A percentile compares a stretch with the other conserved stretches of the same genome.
Conservation (phyloP, 2,888 invertebrate species). For the Luperina nickerlii region DNA sequence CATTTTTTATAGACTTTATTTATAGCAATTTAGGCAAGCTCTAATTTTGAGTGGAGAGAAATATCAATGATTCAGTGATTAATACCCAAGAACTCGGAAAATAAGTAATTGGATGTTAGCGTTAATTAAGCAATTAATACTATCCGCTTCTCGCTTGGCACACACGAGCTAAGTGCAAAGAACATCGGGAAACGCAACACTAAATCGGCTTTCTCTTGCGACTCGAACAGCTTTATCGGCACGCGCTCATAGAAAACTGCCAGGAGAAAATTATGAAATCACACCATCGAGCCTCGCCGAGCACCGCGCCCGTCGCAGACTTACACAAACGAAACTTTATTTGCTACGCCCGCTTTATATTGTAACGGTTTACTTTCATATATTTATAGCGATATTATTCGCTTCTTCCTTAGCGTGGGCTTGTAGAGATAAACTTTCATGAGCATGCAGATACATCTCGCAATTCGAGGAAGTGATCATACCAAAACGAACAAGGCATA, state of each 20-base stretch:
- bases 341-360: conserved; percentile 63
- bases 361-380: conserved; percentile 66
- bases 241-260: conserved; percentile 82
- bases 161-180: conserved; percentile 74
- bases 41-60: not conserved
- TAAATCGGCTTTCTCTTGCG: conserved; percentile 85
- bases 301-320: conserved; percentile 59
- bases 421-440: conserved; percentile 63
- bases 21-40: not conserved
- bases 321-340: conserved; percentile 68
- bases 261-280: conserved; percentile 86
- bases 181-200: conserved; percentile 84
- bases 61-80: not conserved
- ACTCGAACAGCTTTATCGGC: conserved; percentile 80
- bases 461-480: conserved; percentile 60
- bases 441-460: conserved; percentile 57
- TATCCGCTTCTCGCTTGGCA: conserved; percentile 70
- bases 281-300: conserved; percentile 67
- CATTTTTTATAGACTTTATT: conserved; percentile 10
- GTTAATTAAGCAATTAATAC: conserved; percentile 9
- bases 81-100: not conserved
- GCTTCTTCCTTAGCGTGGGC: conserved; percentile 64
- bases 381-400: conserved; percentile 66
- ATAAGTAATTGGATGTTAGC: not conserved
- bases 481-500: conserved; percentile 54